Percentiles rank a stretch among this genome's conserved stretches.
Conservation (phyloP, 2,113 vertebrate species). For the Terrapene triunguis region DNA sequence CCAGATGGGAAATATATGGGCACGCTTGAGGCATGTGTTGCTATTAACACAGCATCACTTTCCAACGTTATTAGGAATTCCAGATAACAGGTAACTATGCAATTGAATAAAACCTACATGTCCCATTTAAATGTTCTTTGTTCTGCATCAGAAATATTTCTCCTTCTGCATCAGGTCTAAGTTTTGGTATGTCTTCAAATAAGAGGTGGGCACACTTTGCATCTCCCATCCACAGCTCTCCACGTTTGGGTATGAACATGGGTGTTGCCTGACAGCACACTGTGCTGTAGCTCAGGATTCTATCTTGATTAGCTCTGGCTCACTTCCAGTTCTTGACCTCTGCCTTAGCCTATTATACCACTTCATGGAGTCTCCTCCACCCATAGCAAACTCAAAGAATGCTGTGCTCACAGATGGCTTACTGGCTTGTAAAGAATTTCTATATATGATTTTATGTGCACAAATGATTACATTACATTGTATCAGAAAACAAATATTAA, state of each 20-base stretch:
- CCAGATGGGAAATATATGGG: conserved; percentile 5
- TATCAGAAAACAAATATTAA: background rate
- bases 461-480: conserved; percentile 17
- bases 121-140: conserved; percentile 4
- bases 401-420: background rate
- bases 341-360: background rate
- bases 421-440: background rate
- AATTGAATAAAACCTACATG: conserved; percentile 36
- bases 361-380: background rate
- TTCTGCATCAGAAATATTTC: background rate
- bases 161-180: background rate
- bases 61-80: background rate
- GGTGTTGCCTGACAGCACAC: background rate
- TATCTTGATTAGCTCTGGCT: background rate
- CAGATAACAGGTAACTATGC: background rate
- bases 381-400: background rate
- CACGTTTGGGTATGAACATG: background rate
- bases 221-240: background rate
- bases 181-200: background rate
- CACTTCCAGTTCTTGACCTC: background rate
- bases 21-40: background rate
- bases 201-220: background rate
- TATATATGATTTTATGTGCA: background rate
- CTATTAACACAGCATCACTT: background rate
- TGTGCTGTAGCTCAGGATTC: background rate